Conservation (phyloP, 2,113 vertebrate genomes). For the Cheilinus undulatus region DNA sequence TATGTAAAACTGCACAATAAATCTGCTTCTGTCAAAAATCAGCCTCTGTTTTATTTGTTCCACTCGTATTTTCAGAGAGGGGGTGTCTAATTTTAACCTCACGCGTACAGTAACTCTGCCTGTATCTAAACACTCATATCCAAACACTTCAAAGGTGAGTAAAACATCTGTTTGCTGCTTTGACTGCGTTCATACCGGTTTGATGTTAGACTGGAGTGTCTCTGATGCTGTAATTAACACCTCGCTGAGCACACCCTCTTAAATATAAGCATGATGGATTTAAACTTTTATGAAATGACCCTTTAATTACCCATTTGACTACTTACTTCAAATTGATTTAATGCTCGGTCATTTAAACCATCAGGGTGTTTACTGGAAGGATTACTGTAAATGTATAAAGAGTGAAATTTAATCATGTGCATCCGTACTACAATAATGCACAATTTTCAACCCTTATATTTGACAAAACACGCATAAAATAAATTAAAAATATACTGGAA, state of each 20-base stretch:
- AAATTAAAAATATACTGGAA: too few species aligned
- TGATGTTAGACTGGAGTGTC: constrained; percentile 34
- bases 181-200: constrained; percentile 1
- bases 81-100: constrained; percentile 5
- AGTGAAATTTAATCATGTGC: too few species aligned
- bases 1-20: constrained; percentile 68
- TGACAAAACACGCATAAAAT: too few species aligned
- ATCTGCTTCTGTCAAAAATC: constrained; percentile 46
- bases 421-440: too few species aligned
- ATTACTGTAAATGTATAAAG: too few species aligned
- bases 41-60: constrained; percentile 21
- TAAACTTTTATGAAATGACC: not conserved
- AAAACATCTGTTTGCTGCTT: constrained; percentile 31
- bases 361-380: too few species aligned
- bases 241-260: constrained; percentile 12
- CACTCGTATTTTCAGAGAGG: not conserved
- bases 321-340: not conserved
- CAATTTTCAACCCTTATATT: too few species aligned
- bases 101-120: not conserved
- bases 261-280: not conserved
- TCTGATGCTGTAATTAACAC: constrained; percentile 51
- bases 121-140: not conserved
- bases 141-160: constrained; percentile 14
- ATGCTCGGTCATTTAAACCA: not conserved
- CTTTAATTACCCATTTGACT: constrained; percentile 6